Base-by-base conservation (phyloP, 2,888 invertebrate genomes). In the Drosophila engyochracea region DNA sequence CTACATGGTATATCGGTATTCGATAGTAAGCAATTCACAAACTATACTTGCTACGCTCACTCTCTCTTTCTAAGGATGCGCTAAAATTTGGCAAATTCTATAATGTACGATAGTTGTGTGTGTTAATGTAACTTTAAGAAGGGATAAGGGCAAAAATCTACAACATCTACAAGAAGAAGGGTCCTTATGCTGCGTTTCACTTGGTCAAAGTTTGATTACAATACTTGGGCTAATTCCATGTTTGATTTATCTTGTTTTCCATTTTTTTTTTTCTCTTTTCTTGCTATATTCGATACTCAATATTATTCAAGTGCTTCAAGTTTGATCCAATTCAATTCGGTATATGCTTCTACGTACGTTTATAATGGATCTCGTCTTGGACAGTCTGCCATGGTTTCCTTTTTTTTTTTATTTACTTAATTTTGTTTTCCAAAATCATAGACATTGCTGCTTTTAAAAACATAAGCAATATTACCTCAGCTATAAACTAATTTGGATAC, bases 11-110 rank as follows among this genome's bases (percentile, higher is more conserved):
- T 74, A 86, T 82, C 79, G 64, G 71, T 72, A 74, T 69, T 78
- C 81, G 66, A 78, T 63, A 79, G 59, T 51, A 63, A 81, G 65
- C 55, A 55, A 77, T 73, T 65, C 64, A 51, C 52, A 66, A 68
- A 65, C 55, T 58, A 59, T 54, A 47, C 44, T 60, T 66, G 47
- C 70, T 65, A 65, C 35, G 37, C 16, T 61, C 51, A 53, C 52
- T 44, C 47, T 16, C 28, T 53, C 62, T n/a, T 47, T 59, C 74
- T 73, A 71, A 68, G 72, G 73, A 76, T 84, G 85, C 75, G 67
- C 81, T 81, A 79, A 86, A 90, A 90, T 86, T 86, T 86, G 85
- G 90, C 85, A 86, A 90, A 68, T 90, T 85, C 80, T 82, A 82
- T 85, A 66, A 71, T 74, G 47, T 80, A 74, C 59, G 70, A 66